Percentiles rank a stretch among this genome's conserved stretches.
Conservation (phyloP, 2,113 vertebrate species). For the Ochotona curzoniae region DNA sequence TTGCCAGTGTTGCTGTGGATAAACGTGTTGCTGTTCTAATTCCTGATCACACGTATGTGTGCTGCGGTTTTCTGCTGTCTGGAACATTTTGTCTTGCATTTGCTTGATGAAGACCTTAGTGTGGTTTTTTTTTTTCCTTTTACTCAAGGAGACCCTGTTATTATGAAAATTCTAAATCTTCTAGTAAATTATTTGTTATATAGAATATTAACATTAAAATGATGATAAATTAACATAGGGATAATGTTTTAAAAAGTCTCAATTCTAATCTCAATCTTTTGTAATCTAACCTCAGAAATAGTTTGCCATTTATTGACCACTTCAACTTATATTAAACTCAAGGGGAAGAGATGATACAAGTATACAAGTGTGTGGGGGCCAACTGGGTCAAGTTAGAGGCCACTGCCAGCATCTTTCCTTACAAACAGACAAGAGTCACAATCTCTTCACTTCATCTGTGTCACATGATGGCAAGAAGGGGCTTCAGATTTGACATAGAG, state of each 20-base stretch:
- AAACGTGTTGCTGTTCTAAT: not conserved
- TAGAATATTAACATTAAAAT: not conserved
- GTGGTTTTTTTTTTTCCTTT: not conserved
- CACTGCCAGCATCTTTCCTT: not conserved
- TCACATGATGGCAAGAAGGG: not conserved
- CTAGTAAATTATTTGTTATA: not conserved
- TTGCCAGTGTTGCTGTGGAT: not conserved
- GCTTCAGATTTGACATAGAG: not conserved
- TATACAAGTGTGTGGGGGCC: fast-evolving
- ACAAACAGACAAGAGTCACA: not conserved
- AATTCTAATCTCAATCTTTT: not conserved
- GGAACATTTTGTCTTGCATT: not conserved
- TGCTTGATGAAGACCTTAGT: not conserved
- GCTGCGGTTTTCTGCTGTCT: not conserved
- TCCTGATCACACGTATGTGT: not conserved
- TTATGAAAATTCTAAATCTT: not conserved
- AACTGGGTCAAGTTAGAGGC: not conserved
- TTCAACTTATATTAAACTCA: not conserved
- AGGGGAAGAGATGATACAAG: not conserved
- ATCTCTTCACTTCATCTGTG: not conserved
- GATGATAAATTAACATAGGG: no score
- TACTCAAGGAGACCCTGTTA: not conserved
- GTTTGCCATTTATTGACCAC: not conserved
- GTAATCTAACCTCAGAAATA: not conserved
- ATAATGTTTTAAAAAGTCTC: conserved; percentile 15